A percentile compares a stretch with the other conserved stretches of the same genome.
Conservation (phyloP, 1,140 invertebrate species). For the Telenomus remus region DNA sequence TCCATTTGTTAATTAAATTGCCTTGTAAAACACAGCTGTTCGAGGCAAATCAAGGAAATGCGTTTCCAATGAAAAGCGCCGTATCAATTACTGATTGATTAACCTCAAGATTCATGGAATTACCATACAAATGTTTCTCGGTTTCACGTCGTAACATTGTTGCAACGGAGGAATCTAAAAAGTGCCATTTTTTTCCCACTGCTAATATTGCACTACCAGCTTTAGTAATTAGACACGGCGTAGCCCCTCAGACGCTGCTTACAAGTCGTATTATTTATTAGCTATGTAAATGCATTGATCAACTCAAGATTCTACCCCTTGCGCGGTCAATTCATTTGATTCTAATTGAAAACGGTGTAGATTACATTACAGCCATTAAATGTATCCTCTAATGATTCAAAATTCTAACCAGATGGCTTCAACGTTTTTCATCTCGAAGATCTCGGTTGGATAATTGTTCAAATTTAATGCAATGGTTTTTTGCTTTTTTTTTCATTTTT, state of each 20-base stretch:
- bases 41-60: constrained; percentile 12
- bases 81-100: too few species aligned
- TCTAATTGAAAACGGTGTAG: constrained; percentile 29
- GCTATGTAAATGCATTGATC: constrained; percentile 29
- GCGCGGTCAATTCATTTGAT: constrained; percentile 14
- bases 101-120: too few species aligned
- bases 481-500: too few species aligned
- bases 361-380: constrained; percentile 23
- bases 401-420: constrained; percentile 12
- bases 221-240: constrained; percentile 29
- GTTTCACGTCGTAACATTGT: too few species aligned
- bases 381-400: constrained; percentile 26
- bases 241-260: constrained; percentile 13
- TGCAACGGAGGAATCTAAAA: too few species aligned
- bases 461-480: too few species aligned
- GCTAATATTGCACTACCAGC: not conserved
- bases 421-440: too few species aligned
- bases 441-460: too few species aligned
- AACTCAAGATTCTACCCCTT: constrained; percentile 17
- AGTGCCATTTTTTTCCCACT: too few species aligned
- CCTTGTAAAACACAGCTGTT: not conserved
- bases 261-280: constrained; percentile 28
- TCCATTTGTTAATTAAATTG: constrained; percentile 11
- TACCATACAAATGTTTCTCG: too few species aligned
- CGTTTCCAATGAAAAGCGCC: too few species aligned